Percentiles rank a stretch among this genome's conserved stretches.
These are phyloP conservation scores for Hoplodrina ambigua DNA, from an alignment of 2,888 invertebrate genomes.

Conservation along the genomic window DNA sequence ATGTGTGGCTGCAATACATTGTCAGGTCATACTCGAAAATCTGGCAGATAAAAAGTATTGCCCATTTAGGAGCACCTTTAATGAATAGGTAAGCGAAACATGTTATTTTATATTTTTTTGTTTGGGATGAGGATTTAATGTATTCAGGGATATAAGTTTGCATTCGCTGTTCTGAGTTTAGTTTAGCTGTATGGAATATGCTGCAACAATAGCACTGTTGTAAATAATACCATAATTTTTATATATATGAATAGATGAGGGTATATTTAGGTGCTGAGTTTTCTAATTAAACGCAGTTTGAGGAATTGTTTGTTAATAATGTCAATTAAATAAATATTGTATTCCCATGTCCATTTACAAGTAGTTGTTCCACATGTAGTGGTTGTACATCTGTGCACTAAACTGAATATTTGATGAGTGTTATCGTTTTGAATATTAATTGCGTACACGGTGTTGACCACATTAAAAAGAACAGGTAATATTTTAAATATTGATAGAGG, in stretches of 20 bases:
- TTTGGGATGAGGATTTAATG: slow-evolving; percentile 19
- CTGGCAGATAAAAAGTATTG: not conserved
- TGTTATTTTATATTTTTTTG: slow-evolving; percentile 41
- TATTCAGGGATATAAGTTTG: slow-evolving; percentile 16
- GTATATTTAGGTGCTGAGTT: slow-evolving; percentile 70
- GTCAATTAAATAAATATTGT: slow-evolving; percentile 60
- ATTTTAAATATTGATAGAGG: slow-evolving; percentile 11
- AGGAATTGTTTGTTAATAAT: slow-evolving; percentile 56
- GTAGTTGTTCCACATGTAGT: slow-evolving; percentile 43
- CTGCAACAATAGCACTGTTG: slow-evolving; percentile 8
- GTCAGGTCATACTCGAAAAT: not conserved
- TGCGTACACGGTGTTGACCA: not conserved
- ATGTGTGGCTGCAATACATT: too few species aligned
- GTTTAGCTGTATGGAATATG: slow-evolving; percentile 5
- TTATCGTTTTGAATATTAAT: slow-evolving; percentile 14
- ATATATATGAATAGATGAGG: slow-evolving; percentile 66
- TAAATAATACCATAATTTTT: slow-evolving; percentile 19
- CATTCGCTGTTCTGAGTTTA: slow-evolving; percentile 2
- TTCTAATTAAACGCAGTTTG: slow-evolving; percentile 57
- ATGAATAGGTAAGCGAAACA: slow-evolving; percentile 51
- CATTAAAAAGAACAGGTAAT: not conserved
- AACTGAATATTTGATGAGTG: slow-evolving; percentile 46
- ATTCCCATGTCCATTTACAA: slow-evolving; percentile 56
- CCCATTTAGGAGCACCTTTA: slow-evolving; percentile 9
- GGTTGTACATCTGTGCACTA: slow-evolving; percentile 62